Conservation (phyloP, 1,140 invertebrate genomes). For the Drosophila orosa region DNA sequence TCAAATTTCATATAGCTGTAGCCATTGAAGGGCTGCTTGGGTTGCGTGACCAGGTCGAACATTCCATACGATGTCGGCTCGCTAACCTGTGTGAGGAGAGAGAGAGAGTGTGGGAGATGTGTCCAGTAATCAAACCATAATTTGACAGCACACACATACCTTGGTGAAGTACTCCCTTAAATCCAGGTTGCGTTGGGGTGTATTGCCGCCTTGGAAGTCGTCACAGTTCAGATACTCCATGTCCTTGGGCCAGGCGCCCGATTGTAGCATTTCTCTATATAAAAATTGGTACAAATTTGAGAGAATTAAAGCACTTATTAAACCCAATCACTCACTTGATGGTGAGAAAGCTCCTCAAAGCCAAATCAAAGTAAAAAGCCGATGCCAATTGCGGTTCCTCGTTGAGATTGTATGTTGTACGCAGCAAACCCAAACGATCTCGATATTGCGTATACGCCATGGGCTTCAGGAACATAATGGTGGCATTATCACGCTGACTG, state of each 20-base stretch:
- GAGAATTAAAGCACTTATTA: too few relatives aligned
- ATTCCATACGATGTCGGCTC: conserved; percentile 88
- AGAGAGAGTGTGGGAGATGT: neutral
- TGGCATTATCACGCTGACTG: conserved; percentile 89
- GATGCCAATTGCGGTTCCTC: conserved; percentile 89
- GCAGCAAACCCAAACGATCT: conserved; percentile 88
- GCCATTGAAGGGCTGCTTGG: conserved; percentile 86
- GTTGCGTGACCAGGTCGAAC: conserved; percentile 85
- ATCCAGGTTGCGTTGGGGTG: conserved; percentile 87
- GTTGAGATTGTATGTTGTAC: conserved; percentile 88
- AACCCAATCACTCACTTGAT: conserved; percentile 86
- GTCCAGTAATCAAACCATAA: conserved; percentile 65
- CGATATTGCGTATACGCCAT: conserved; percentile 86
- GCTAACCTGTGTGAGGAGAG: conserved; percentile 79
- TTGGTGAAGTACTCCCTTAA: conserved; percentile 85
- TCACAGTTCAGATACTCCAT: conserved; percentile 90
- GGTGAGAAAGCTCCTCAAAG: conserved; percentile 89
- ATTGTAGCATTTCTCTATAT: conserved; percentile 84
- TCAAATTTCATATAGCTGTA: conserved; percentile 90
- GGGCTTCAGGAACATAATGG: conserved; percentile 88
- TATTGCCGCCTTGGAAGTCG: conserved; percentile 90
- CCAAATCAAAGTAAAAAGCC: conserved; percentile 94
- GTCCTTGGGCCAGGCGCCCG: conserved; percentile 89
- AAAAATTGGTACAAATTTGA: neutral
- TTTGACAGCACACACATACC: conserved; percentile 79